Percentiles rank a stretch among this genome's conserved stretches.
Evolutionary conservation across 2,888 invertebrate genomes (phyloP).

Genomic region (Clistopyga incitator): DNA sequence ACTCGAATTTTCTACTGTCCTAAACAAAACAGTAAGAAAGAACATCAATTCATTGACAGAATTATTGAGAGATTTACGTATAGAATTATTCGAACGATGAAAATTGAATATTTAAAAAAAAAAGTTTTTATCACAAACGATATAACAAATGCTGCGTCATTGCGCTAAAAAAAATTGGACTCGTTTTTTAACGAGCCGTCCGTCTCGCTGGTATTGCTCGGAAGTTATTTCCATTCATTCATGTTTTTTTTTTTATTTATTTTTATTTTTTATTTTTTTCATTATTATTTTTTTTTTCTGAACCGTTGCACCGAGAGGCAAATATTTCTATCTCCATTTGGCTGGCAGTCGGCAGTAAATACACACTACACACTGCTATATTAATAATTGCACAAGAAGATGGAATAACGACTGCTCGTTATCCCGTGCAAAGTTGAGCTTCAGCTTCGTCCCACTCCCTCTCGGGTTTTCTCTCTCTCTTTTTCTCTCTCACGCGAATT

Average conservation of each 20-base stretch:
- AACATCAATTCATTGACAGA: too few relatives aligned
- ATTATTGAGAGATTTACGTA: too few relatives aligned
- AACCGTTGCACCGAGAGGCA: not conserved
- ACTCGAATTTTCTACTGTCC: too few relatives aligned
- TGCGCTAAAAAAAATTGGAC: not conserved
- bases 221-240: not conserved
- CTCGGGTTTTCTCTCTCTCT: constrained; percentile 51
- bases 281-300: too few relatives aligned
- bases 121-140: not conserved
- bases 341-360: constrained; percentile 7
- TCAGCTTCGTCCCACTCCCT: constrained; percentile 40
- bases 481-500: constrained; percentile 32
- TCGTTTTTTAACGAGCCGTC: constrained; percentile 18
- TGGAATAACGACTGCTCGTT: constrained; percentile 62
- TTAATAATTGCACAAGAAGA: constrained; percentile 54
- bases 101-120: not conserved
- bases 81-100: too few relatives aligned
- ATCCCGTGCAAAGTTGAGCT: constrained; percentile 53
- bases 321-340: constrained; percentile 25
- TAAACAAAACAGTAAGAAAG: too few relatives aligned
- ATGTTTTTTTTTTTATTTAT: not conserved
- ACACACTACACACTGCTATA: constrained; percentile 24
- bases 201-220: not conserved
- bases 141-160: not conserved
- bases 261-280: too few relatives aligned